A percentile compares a stretch with the other conserved stretches of the same genome.
Conservation (phyloP, 2,797 vertebrate genomes). For the Thaleichthys pacificus region DNA sequence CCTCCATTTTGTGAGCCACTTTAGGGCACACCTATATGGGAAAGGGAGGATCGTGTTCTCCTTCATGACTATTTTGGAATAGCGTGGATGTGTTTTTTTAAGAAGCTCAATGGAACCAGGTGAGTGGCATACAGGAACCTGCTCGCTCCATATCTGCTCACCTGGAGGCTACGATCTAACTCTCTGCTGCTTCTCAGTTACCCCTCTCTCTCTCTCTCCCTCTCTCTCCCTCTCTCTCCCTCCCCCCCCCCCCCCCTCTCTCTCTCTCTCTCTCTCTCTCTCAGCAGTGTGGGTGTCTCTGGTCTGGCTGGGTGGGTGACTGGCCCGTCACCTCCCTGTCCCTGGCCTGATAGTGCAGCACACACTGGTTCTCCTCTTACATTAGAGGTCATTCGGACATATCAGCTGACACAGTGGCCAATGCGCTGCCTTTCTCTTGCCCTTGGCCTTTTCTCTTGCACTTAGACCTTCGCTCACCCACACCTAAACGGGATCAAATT, state of each 20-base stretch:
- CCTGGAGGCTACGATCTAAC: constrained; percentile 4
- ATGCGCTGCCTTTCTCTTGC: too few relatives aligned
- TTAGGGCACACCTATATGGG: constrained; percentile 28
- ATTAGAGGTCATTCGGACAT: too few relatives aligned
- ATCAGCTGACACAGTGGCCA: background rate
- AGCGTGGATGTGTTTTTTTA: constrained; percentile 22
- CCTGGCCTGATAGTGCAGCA: too few relatives aligned
- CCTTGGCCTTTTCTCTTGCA: too few relatives aligned
- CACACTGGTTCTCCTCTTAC: too few relatives aligned
- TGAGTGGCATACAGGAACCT: constrained; percentile 36
- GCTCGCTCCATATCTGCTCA: constrained; percentile 35
- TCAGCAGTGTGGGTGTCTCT: constrained; percentile 4
- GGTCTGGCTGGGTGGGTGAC: constrained; percentile 16
- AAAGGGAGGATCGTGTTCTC: constrained; percentile 35
- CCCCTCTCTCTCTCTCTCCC: background rate
- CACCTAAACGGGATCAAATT: too few relatives aligned
- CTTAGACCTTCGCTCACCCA: too few relatives aligned
- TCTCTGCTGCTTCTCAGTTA: too few relatives aligned
- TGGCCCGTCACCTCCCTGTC: background rate
- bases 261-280: background rate
- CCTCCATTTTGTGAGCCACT: constrained; percentile 50
- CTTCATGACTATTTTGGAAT: constrained; percentile 39
- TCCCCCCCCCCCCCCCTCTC: too few relatives aligned
- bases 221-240: constrained; percentile 10
- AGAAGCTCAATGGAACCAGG: constrained; percentile 17